These are phyloP conservation scores for Cuculus canorus DNA, from an alignment of 2,797 vertebrate species.

Conservation along the genomic window DNA sequence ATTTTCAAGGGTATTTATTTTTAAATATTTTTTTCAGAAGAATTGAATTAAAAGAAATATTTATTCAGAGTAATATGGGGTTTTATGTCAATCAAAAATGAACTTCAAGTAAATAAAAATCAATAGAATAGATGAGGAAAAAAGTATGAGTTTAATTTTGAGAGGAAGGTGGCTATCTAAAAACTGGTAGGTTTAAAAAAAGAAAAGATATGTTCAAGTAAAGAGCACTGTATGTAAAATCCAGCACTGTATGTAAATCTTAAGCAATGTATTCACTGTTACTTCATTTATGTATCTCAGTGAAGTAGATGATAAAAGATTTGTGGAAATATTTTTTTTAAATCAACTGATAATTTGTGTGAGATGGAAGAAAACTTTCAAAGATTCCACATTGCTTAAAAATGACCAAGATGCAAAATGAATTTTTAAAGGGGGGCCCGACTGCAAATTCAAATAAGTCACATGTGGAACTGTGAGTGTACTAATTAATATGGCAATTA, in stretches of 20 bases:
- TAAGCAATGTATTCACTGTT: neutral
- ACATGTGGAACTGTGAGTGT: neutral
- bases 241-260: neutral
- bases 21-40: neutral
- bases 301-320: neutral
- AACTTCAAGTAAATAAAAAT: neutral
- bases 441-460: neutral
- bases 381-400: neutral
- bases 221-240: neutral
- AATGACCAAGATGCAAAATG: neutral
- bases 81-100: neutral
- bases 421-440: rapidly evolving
- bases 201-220: neutral
- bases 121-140: neutral
- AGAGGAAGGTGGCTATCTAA: neutral
- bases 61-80: neutral
- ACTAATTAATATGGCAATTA: neutral
- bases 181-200: neutral
- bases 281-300: neutral
- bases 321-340: neutral
- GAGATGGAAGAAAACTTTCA: neutral
- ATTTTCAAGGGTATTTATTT: neutral
- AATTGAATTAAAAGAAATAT: neutral
- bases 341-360: neutral
- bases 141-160: neutral